phyloP scores from a whole-genome alignment of 1,140 invertebrate species.

The Gryon sp. region DNA sequence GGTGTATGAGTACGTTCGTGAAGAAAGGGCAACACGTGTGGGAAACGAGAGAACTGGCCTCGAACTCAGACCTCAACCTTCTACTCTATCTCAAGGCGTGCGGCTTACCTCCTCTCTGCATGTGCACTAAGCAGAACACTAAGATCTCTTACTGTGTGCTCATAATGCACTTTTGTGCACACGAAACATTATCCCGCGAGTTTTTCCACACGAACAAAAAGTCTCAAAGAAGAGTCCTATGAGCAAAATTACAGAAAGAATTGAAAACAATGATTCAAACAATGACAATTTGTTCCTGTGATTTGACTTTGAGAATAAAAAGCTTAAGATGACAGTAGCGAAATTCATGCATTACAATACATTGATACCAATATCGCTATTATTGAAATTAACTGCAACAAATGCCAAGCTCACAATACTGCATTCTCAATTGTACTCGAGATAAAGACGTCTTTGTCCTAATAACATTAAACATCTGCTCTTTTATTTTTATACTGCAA shows the following conservation, averaged over 20 bases:
- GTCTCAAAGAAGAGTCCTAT: too few species aligned
- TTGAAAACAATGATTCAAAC: neutral
- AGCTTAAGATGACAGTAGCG: too few species aligned
- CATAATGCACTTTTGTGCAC: constrained; percentile 14
- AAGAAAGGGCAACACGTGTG: constrained; percentile 57
- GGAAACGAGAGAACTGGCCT: constrained; percentile 61
- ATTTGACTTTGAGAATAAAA: neutral
- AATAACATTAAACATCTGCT: constrained; percentile 23
- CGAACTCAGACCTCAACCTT: constrained; percentile 66
- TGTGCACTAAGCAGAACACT: constrained; percentile 45
- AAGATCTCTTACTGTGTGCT: neutral
- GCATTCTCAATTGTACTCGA: constrained; percentile 41
- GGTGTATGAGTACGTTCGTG: constrained; percentile 52
- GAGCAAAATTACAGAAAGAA: too few species aligned
- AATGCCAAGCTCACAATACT: constrained; percentile 35
- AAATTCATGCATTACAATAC: too few species aligned
- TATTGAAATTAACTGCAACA: constrained; percentile 14
- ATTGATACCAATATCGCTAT: constrained; percentile 8
- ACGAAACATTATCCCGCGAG: too few species aligned
- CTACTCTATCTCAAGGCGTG: constrained; percentile 47
- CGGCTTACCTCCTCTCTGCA: constrained; percentile 18
- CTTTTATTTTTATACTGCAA: constrained; percentile 22
- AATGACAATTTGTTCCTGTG: neutral
- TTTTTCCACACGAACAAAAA: too few species aligned
- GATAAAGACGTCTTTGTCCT: constrained; percentile 37